Base-by-base conservation (phyloP, 1,140 invertebrate genomes). In the Megalonaias nervosa region DNA sequence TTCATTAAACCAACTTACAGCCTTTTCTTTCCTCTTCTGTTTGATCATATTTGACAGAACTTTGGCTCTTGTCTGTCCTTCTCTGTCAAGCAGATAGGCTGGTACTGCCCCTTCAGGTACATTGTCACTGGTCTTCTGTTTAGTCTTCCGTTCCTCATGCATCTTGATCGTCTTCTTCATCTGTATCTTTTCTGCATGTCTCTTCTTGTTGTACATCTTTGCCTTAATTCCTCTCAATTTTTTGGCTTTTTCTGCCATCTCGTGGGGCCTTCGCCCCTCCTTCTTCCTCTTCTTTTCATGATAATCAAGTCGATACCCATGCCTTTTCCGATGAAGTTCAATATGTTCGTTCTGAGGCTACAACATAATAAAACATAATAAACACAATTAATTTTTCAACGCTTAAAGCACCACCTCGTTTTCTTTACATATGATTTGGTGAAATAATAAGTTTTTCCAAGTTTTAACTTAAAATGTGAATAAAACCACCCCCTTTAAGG, bases 311-410 rank as follows among this genome's bases (percentile, higher is more conserved):
- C 98, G 94, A 78, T 96, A 93, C 85, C 99, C 99, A 93, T 99
- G 95, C 3, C 99, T 93, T 90, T 99, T 99, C 85, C 95, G 94
- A 90, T 98, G 97, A 69, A 98, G 94, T 86, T 99, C 99, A 92
- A 99, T 99, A 91, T 99, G 98, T 91, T 99, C 98, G 94, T 99
- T 99, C 92, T 99, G 99, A 85, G 99, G 98, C 99, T 91, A 79
- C 61, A 86, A 61, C 75, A 71, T 73, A 72, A 61, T 67, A 23
- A 79, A n/a, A 58, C 57, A 67, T 4, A 70, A 14, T 19, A 31
- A 31, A 31, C 1, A 31, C 2, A 31, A 38, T n/a, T 11, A 12
- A 70, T 57, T 21, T 21, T 59, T 58, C 38, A 48, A 48, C 6
- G 9, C 38, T 9, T 11, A 48, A 48, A 9, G 38, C 38, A 48